Percentiles rank a stretch among this genome's conserved stretches.
These are phyloP conservation scores for Temnothorax rugatulus DNA, from an alignment of 2,888 invertebrate genomes.

Conservation along the genomic window DNA sequence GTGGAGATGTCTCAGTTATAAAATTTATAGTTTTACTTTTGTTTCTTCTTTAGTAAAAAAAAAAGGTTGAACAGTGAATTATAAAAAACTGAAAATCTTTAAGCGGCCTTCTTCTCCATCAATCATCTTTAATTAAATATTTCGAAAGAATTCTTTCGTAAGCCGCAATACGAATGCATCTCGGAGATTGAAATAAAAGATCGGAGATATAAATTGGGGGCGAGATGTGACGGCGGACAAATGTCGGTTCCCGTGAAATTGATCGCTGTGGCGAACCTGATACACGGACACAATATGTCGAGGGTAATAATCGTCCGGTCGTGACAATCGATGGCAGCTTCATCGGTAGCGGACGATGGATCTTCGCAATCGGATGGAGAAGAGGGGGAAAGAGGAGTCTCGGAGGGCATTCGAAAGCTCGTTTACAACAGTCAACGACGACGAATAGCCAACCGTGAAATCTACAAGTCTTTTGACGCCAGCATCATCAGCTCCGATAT, in stretches of 20 bases:
- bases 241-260: conserved; percentile 49
- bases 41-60: background rate
- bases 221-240: conserved; percentile 37
- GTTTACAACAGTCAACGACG: conserved; percentile 38
- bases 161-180: background rate
- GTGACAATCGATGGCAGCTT: conserved; percentile 54
- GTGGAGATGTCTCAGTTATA: background rate
- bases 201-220: conserved; percentile 42
- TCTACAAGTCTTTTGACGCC: conserved; percentile 22
- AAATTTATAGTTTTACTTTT: background rate
- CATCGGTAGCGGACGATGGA: conserved; percentile 46
- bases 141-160: background rate
- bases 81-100: background rate
- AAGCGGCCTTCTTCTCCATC: background rate
- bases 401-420: conserved; percentile 28
- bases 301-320: conserved; percentile 47
- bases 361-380: conserved; percentile 23
- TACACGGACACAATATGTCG: conserved; percentile 40
- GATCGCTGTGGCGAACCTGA: conserved; percentile 34
- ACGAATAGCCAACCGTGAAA: conserved; percentile 20
- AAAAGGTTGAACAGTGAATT: background rate
- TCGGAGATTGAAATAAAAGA: conserved; percentile 39
- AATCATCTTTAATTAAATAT: conserved; percentile 4
- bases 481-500: background rate
- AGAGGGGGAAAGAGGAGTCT: background rate